phyloP scores from a whole-genome alignment of 2,888 invertebrate species.

The Zootermopsis nevadensis region DNA sequence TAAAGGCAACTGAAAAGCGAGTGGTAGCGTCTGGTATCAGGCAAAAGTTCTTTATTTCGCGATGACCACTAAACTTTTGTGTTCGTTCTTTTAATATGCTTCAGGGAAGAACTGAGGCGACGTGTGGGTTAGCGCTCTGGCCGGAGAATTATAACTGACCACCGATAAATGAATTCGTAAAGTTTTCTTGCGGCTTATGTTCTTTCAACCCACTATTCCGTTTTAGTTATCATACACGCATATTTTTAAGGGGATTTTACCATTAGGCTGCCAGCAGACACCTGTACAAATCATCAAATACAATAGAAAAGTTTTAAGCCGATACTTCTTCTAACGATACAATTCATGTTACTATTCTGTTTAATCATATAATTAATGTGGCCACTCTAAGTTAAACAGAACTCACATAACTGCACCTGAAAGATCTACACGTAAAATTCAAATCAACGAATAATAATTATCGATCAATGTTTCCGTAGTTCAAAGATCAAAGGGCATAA shows the following conservation, averaged over 20 bases:
- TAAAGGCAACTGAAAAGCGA: neutral
- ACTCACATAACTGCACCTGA: no score
- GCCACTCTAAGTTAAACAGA: no score
- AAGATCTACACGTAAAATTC: neutral
- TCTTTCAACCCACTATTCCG: neutral
- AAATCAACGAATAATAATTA: neutral
- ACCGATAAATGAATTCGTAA: neutral
- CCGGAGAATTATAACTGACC: neutral
- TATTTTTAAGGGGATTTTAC: neutral
- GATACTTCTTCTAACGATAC: no score
- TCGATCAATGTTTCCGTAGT: neutral
- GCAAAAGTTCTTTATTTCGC: neutral
- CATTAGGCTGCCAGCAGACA: no score
- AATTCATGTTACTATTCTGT: no score
- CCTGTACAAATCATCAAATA: no score
- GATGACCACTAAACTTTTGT: conserved; percentile 20
- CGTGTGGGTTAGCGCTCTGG: neutral
- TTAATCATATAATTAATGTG: no score
- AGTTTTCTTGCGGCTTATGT: neutral
- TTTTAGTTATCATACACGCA: neutral
- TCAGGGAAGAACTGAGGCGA: neutral
- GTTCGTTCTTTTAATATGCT: conserved; percentile 13
- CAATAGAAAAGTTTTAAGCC: no score
- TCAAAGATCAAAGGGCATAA: neutral
- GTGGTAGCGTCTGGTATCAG: neutral